These are phyloP conservation scores for Charina bottae DNA, from an alignment of 2,113 vertebrate species.

Conservation along the genomic window DNA sequence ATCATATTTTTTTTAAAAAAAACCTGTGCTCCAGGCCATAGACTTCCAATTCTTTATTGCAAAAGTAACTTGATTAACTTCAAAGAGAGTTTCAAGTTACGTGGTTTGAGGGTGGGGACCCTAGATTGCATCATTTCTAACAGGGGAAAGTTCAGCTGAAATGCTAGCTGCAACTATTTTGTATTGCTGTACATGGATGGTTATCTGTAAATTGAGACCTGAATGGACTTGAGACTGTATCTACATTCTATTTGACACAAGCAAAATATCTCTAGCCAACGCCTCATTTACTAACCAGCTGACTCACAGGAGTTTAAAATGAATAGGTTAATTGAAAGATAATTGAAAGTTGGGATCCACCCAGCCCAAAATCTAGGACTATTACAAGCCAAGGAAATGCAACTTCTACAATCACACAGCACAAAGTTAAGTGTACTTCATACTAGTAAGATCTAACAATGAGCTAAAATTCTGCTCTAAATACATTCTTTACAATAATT, in stretches of 20 bases:
- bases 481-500: not conserved
- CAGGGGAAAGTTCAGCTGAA: not conserved
- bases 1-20: not conserved
- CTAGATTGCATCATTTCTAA: not conserved
- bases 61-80: not conserved
- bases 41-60: not conserved
- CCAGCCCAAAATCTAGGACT: not conserved
- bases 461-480: not conserved
- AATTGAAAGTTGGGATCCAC: not conserved
- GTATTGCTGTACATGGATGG: not conserved
- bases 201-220: conserved; percentile 21
- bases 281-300: not conserved
- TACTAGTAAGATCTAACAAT: not conserved
- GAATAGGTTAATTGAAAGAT: not conserved
- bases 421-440: not conserved
- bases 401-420: not conserved
- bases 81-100: not conserved
- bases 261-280: conserved; percentile 1
- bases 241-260: conserved; percentile 1
- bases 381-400: not conserved
- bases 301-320: not conserved
- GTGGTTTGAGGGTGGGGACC: not conserved
- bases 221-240: not conserved
- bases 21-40: not conserved
- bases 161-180: not conserved